Conservation (phyloP, 2,113 vertebrate species). For the Phainopepla nitens region DNA sequence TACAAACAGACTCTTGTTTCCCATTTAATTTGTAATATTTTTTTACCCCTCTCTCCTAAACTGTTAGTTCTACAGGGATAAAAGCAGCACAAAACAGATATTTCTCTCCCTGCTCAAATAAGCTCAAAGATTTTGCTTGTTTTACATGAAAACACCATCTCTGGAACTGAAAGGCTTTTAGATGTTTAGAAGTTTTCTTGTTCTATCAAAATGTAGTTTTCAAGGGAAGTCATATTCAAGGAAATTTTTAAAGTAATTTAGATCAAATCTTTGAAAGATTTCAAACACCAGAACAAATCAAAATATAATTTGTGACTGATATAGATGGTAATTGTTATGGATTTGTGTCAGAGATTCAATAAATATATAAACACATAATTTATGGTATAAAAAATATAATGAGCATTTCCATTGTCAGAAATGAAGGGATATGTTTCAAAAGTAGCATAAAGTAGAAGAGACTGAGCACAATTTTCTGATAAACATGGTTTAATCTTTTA, state of each 20-base stretch:
- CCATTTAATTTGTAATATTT: neutral
- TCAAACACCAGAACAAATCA: neutral
- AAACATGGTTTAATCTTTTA: neutral
- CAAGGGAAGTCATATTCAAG: neutral
- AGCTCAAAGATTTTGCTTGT: neutral
- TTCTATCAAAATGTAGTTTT: neutral
- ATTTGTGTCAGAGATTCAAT: neutral
- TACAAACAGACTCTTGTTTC: neutral
- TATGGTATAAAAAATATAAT: neutral
- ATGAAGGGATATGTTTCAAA: neutral
- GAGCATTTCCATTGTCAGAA: neutral
- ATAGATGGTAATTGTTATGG: neutral
- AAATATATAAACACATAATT: neutral
- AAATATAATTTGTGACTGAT: neutral
- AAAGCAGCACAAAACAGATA: accelerated
- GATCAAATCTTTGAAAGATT: neutral
- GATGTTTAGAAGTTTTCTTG: neutral
- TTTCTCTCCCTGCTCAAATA: neutral
- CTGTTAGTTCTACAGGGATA: neutral
- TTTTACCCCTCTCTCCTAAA: neutral
- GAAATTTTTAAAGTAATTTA: neutral
- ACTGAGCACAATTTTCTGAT: neutral
- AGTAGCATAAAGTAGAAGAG: neutral
- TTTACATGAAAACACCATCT: neutral
- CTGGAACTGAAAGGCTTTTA: neutral